A percentile compares a stretch with the other conserved stretches of the same genome.
These are phyloP conservation scores for Eucriotettix oculatus DNA, from an alignment of 2,888 invertebrate species.

Conservation along the genomic window DNA sequence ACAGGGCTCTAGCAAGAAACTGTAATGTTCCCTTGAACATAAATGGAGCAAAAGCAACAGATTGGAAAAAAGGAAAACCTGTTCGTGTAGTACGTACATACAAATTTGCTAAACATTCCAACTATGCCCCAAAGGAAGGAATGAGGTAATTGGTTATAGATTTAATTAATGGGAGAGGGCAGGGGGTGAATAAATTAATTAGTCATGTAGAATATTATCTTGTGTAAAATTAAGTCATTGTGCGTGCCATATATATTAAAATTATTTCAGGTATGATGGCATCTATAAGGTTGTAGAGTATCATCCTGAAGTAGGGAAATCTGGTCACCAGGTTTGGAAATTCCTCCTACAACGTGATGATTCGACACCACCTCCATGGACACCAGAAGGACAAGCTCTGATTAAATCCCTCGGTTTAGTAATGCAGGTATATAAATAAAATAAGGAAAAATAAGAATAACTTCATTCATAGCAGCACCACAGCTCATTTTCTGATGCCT, in stretches of 20 bases:
- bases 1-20: conserved; percentile 57
- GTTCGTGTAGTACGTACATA: conserved; percentile 63
- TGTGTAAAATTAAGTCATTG: too few species aligned
- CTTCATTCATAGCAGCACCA: too few species aligned
- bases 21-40: conserved; percentile 50
- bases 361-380: conserved; percentile 64
- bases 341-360: conserved; percentile 63
- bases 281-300: conserved; percentile 76
- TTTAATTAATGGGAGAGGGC: too few species aligned
- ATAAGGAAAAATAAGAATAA: too few species aligned
- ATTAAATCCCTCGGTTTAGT: conserved; percentile 28
- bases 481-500: too few species aligned
- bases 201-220: too few species aligned
- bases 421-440: conserved; percentile 15
- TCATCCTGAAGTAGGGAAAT: conserved; percentile 57
- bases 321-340: conserved; percentile 66
- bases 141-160: conserved; percentile 38
- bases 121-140: conserved; percentile 62
- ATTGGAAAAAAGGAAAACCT: conserved; percentile 60
- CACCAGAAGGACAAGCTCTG: conserved; percentile 41
- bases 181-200: too few species aligned
- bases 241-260: too few species aligned
- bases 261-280: conserved; percentile 52
- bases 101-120: conserved; percentile 56
- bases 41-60: conserved; percentile 48